These are phyloP conservation scores for Habropoda laboriosa DNA, from an alignment of 1,140 invertebrate species.

Conservation along the genomic window DNA sequence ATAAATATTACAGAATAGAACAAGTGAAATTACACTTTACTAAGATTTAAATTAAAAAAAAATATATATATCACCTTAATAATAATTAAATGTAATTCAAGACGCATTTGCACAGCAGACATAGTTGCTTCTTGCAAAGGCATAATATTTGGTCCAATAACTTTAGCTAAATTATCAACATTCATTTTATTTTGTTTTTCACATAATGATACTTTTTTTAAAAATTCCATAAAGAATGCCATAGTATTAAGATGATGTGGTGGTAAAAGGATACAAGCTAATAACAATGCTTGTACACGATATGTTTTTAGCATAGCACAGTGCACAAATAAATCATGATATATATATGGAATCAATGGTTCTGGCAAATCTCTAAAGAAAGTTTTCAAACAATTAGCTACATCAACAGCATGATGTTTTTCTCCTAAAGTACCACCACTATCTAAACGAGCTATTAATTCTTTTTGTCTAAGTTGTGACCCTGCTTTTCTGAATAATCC, in stretches of 20 bases:
- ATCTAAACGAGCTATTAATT: constrained; percentile 88
- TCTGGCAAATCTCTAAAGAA: constrained; percentile 92
- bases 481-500: constrained; percentile 94
- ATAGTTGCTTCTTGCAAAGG: constrained; percentile 85
- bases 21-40: constrained; percentile 7
- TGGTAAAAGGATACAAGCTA: constrained; percentile 86
- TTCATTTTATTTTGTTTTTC: constrained; percentile 91
- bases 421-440: constrained; percentile 85
- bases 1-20: constrained; percentile 57
- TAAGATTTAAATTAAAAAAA: constrained; percentile 37
- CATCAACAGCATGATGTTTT: constrained; percentile 89
- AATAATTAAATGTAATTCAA: constrained; percentile 85
- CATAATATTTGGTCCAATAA: constrained; percentile 92
- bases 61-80: constrained; percentile 82
- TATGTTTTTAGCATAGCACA: constrained; percentile 82
- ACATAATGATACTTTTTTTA: constrained; percentile 84
- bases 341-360: constrained; percentile 87
- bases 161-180: constrained; percentile 89
- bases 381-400: constrained; percentile 91
- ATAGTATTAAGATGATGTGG: constrained; percentile 85
- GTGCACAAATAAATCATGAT: constrained; percentile 89
- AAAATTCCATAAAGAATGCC: constrained; percentile 87
- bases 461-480: constrained; percentile 89
- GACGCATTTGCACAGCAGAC: constrained; percentile 83
- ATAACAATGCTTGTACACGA: constrained; percentile 82